phyloP scores from a whole-genome alignment of 2,888 invertebrate genomes.

The Trissolcus brochymenae region DNA sequence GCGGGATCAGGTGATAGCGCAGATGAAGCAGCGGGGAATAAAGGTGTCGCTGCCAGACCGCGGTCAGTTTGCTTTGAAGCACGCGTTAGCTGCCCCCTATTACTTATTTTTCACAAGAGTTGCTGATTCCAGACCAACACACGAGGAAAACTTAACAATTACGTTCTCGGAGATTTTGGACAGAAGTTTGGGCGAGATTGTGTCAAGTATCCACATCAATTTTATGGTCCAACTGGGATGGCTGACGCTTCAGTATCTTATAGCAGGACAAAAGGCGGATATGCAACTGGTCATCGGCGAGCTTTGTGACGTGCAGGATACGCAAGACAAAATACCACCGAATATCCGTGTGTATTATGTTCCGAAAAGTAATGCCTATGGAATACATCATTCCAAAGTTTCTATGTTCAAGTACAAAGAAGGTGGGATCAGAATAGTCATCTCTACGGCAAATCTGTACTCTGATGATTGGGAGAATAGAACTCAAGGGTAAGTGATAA shows the following conservation, averaged over 20 bases:
- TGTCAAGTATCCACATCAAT: conserved; percentile 89
- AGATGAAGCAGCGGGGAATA: conserved; percentile 73
- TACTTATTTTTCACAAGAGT: conserved; percentile 87
- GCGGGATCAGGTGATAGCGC: conserved; percentile 63
- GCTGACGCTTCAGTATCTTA: conserved; percentile 90
- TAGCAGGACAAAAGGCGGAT: conserved; percentile 83
- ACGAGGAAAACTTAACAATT: conserved; percentile 81
- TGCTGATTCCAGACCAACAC: conserved; percentile 81
- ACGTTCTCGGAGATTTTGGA: conserved; percentile 89
- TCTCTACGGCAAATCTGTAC: conserved; percentile 95
- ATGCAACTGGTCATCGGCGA: conserved; percentile 67
- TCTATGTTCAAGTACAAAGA: conserved; percentile 90
- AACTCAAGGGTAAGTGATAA: conserved; percentile 85
- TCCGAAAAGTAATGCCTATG: conserved; percentile 64
- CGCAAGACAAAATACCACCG: conserved; percentile 57
- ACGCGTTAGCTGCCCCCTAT: conserved; percentile 83
- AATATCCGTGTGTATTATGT: conserved; percentile 65
- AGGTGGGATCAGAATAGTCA: conserved; percentile 87
- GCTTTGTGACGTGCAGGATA: conserved; percentile 57
- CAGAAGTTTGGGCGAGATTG: conserved; percentile 85
- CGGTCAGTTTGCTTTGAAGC: conserved; percentile 82
- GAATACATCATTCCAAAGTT: conserved; percentile 81
- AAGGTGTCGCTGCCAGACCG: conserved; percentile 79
- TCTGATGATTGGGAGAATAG: conserved; percentile 95
- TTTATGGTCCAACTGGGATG: conserved; percentile 95